Evolutionary conservation across 2,113 vertebrate genomes (phyloP).

Genomic region (Oryzias celebensis): DNA sequence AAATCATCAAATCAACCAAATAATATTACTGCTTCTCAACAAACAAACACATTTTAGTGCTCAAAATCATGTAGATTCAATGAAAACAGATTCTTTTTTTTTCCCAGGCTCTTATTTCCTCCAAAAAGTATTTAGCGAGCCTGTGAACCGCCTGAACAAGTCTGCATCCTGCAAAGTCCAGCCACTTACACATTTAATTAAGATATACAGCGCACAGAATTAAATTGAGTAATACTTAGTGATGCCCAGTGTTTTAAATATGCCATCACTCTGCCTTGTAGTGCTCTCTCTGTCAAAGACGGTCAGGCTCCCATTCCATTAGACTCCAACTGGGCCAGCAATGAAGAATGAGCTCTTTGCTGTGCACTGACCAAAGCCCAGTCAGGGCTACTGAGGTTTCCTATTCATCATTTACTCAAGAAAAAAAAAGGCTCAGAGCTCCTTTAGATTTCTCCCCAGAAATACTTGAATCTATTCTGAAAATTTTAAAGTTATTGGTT

Average conservation of each 20-base stretch:
- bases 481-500: conserved; percentile 20
- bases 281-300: conserved; percentile 34
- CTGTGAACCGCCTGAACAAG: background rate
- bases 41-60: too few relatives aligned
- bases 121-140: background rate
- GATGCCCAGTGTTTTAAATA: conserved; percentile 39
- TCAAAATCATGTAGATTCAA: too few relatives aligned
- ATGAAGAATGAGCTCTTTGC: conserved; percentile 50
- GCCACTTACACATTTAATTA: conserved; percentile 27
- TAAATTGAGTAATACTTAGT: conserved; percentile 19
- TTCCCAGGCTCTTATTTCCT: too few relatives aligned
- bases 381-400: conserved; percentile 26
- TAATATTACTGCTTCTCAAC: too few relatives aligned
- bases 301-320: conserved; percentile 38
- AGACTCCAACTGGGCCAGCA: conserved; percentile 34
- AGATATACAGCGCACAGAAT: conserved; percentile 9
- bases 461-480: conserved; percentile 5
- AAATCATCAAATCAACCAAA: too few relatives aligned
- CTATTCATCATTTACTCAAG: conserved; percentile 44
- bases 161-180: background rate
- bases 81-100: too few relatives aligned
- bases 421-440: conserved; percentile 15
- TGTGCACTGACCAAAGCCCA: conserved; percentile 41
- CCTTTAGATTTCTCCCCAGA: conserved; percentile 30
- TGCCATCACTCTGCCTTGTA: conserved; percentile 17